Evolutionary conservation across 2,888 invertebrate genomes (phyloP).

Genomic region (Drosophila falleni): DNA sequence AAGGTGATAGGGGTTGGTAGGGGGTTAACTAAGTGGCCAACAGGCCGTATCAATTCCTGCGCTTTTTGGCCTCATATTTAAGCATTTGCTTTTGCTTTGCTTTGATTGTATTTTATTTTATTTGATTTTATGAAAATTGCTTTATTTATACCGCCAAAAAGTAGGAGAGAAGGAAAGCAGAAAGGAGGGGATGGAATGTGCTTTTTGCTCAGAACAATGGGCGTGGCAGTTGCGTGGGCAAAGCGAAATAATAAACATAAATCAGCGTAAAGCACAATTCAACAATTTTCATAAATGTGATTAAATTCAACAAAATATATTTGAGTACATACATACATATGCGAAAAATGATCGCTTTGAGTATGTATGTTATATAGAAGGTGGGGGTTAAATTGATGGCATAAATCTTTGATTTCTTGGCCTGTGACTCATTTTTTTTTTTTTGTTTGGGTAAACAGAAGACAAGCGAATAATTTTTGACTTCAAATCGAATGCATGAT

Average conservation of each 20-base stretch:
- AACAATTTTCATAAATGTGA: conserved; percentile 70
- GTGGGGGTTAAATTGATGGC: conserved; percentile 21
- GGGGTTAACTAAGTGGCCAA: conserved; percentile 69
- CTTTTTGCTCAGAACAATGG: conserved; percentile 41
- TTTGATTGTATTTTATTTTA: conserved; percentile 65
- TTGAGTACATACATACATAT: conserved; percentile 19
- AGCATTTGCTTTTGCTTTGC: conserved; percentile 40
- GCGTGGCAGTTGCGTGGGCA: conserved; percentile 47
- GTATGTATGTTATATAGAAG: conserved; percentile 1
- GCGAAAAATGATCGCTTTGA: conserved; percentile 13
- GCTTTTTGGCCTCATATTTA: conserved; percentile 68
- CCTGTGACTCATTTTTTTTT: conserved; percentile 22
- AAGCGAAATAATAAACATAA: conserved; percentile 68
- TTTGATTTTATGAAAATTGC: conserved; percentile 63
- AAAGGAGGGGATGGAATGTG: conserved; percentile 34
- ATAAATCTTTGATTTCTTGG: conserved; percentile 39
- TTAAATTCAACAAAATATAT: conserved; percentile 42
- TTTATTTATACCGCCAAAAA: conserved; percentile 47
- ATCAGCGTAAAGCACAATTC: conserved; percentile 70
- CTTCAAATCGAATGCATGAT: conserved; percentile 17
- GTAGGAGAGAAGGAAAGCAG: background rate
- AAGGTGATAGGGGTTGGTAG: background rate
- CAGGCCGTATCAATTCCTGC: conserved; percentile 76
- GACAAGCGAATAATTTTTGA: background rate
- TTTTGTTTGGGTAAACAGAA: conserved; percentile 5